Base-by-base conservation (phyloP, 1,140 invertebrate genomes). In the Procambarus virginalis region DNA sequence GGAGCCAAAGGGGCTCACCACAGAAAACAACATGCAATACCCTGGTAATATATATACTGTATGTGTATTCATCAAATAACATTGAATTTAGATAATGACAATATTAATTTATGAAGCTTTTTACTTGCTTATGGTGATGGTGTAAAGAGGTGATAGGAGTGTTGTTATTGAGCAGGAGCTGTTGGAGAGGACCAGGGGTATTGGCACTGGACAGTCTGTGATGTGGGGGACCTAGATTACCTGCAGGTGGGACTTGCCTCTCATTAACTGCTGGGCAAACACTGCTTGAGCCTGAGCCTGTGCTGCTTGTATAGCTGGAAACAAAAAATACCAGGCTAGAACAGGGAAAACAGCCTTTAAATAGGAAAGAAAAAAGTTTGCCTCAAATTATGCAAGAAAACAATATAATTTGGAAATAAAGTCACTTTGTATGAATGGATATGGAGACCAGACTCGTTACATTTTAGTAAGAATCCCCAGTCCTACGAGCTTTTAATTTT, bases 111-210 rank as follows among this genome's bases (percentile, higher is more conserved):
- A 80, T 76, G 55, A 45, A 70, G 45, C 20, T 58, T n/a, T 22
- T 86, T 88, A 89, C 88, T 89, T 49, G 82, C 70, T 89, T 89
- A 78, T 89, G 88, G 78, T 88, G 86, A 49, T 89, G 88, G 58
- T 89, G 88, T 22, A 84, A 49, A 45, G 81, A 89, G 51, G 81
- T 84, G 80, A 81, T 81, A 84, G 88, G 88, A 78, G 70, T 84
- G 45, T 89, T 89, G 76, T 89, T 89, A 78, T 89, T 89, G 88
- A 89, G 81, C 80, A 89, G 88, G 81, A 89, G 75, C 64, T 89
- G 88, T 46, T 89, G 88, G 49, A 89, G 88, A 55, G 81, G 70
- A 34, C 73, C 82, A 64, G 81, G 73, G 55, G 88, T 75, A 51
- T 78, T 89, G 88, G 88, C 49, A 75, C 75, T 89, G 55, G 88